A percentile compares a stretch with the other conserved stretches of the same genome.
phyloP scores from a whole-genome alignment of 2,888 invertebrate species.

The Cryptocephalus moraei region DNA sequence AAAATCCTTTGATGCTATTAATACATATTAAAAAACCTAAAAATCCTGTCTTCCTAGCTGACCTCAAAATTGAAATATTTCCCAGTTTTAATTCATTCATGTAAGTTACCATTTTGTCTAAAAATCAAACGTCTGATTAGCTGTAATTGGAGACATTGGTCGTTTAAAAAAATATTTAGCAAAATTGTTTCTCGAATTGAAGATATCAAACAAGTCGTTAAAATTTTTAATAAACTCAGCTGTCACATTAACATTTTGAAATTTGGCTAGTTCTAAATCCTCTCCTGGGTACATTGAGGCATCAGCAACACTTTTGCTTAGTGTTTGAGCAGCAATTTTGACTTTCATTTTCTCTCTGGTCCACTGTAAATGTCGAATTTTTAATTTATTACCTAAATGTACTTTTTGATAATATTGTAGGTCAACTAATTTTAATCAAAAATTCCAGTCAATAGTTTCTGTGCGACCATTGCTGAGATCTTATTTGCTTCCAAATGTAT shows the following conservation, averaged over 20 bases:
- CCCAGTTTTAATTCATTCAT: conserved; percentile 6
- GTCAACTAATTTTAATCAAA: not conserved
- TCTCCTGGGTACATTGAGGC: conserved; percentile 5
- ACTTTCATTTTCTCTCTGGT: conserved; percentile 16
- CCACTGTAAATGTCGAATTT: conserved; percentile 4
- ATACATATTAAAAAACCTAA: conserved; percentile 2
- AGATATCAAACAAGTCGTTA: conserved; percentile 8
- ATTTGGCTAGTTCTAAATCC: conserved; percentile 4
- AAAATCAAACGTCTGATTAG: not conserved
- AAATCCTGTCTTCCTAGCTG: conserved; percentile 4
- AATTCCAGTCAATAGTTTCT: not conserved
- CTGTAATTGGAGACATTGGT: conserved; percentile 2
- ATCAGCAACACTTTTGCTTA: conserved; percentile 10
- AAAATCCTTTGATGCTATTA: conserved; percentile 4
- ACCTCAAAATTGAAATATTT: not conserved
- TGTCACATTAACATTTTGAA: conserved; percentile 5
- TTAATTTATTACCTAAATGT: conserved; percentile 6
- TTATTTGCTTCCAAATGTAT: not conserved
- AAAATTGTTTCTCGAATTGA: conserved; percentile 8
- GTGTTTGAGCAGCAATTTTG: conserved; percentile 7
- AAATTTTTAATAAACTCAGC: conserved; percentile 6
- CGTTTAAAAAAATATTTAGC: conserved; percentile 3
- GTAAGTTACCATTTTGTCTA: conserved; percentile 12
- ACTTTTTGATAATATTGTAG: conserved; percentile 1
- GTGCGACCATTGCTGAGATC: not conserved